phyloP scores from a whole-genome alignment of 1,140 invertebrate genomes.

The Sycophaga agraensis region DNA sequence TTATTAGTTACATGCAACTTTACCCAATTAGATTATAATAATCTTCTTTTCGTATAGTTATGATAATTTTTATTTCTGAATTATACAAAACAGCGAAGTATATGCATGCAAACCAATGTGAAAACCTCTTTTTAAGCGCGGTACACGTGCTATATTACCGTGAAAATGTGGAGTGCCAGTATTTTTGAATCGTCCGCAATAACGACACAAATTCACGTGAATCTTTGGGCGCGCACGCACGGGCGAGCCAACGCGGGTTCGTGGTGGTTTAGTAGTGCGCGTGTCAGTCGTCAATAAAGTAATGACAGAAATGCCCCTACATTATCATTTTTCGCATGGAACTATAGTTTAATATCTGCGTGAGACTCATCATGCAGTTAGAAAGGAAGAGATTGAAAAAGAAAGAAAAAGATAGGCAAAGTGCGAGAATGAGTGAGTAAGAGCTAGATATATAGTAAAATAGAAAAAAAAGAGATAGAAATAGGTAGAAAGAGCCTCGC shows the following conservation, averaged over 20 bases:
- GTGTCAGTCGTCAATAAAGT: constrained; percentile 23
- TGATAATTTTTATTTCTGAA: too few relatives aligned
- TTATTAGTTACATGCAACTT: too few relatives aligned
- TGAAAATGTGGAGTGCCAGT: neutral
- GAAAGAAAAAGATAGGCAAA: too few relatives aligned
- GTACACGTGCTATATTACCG: neutral
- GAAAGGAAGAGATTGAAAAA: neutral
- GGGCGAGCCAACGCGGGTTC: constrained; percentile 16
- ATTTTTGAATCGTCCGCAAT: neutral
- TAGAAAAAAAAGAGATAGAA: neutral
- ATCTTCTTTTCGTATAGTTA: too few relatives aligned
- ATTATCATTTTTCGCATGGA: constrained; percentile 7
- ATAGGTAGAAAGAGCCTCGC: constrained; percentile 33
- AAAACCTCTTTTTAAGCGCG: too few relatives aligned
- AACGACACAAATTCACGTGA: constrained; percentile 20
- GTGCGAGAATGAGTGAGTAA: too few relatives aligned
- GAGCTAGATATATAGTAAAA: too few relatives aligned
- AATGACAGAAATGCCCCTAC: constrained; percentile 20
- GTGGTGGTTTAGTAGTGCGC: constrained; percentile 3
- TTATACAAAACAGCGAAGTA: too few relatives aligned
- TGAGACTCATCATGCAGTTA: neutral
- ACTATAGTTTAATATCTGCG: constrained; percentile 1
- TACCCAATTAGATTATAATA: too few relatives aligned
- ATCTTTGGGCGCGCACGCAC: constrained; percentile 17
- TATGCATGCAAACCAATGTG: too few relatives aligned